Base-by-base conservation (phyloP, 1,140 invertebrate species). In the Anastrepha obliqua region DNA sequence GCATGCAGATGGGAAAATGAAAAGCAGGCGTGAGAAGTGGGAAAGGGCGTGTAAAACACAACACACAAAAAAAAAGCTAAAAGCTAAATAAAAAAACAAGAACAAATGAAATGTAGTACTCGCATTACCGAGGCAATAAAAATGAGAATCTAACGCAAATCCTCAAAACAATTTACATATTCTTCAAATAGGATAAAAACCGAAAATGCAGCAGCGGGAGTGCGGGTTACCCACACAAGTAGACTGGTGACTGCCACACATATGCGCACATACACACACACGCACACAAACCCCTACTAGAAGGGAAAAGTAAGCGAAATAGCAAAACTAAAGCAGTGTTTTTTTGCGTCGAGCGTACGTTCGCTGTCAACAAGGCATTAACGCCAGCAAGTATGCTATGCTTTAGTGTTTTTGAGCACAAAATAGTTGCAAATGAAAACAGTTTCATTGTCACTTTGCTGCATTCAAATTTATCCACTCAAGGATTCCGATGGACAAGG, bases 91-190 rank as follows among this genome's bases (percentile, higher is more conserved):
- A 29, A 29, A 29, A 29, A 29, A 29, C 0, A 29, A 29, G 29
- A 29, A 29, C 29, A 29, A 85, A 39, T 60, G 51, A 86, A 86
- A 86, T 86, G 58, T 86, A 64, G 51, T 86, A 64, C 58, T 86
- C 85, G 85, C 85, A 86, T 86, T 86, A 86, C 60, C 5, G 29
- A 62, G 58, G 58, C 85, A 86, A 86, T 86, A 86, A 86, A 86
- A 86, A 86, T 58, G 85, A 42, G 29, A 86, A 44, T 86, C 44
- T 64, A 86, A 86, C 85, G 85, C 55, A 86, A 86, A 86, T 86
- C 85, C 85, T 42, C 59, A 86, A 86, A 86, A 86, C 85, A 86
- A 86, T 86, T 86, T 86, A 86, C 85, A 86, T 86, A 86, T 86
- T 86, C 60, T 64, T 42, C 85, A 64, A 86, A 86, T 86, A n/a